Conservation (phyloP, 2,113 vertebrate species). For the Paedocypris sp. region DNA sequence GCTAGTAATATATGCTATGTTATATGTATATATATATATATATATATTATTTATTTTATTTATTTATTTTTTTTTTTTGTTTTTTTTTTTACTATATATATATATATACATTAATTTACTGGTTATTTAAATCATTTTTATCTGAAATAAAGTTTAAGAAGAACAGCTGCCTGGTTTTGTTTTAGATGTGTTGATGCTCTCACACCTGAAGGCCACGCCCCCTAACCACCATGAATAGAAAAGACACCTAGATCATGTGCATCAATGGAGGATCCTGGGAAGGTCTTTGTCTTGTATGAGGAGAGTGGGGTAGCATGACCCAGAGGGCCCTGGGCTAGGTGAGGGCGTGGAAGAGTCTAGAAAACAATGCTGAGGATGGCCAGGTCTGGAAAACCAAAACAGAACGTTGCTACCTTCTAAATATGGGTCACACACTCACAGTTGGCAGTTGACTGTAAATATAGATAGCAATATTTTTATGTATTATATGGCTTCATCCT, state of each 20-base stretch:
- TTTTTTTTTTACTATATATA: too few species aligned
- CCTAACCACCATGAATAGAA: not conserved
- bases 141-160: not conserved
- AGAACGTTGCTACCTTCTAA: not conserved
- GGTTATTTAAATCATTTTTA: not conserved
- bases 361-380: slow-evolving; percentile 3
- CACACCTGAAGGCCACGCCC: not conserved
- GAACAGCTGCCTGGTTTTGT: not conserved
- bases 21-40: too few species aligned
- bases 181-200: not conserved
- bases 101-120: too few species aligned
- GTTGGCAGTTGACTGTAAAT: too few species aligned
- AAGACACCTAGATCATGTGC: not conserved
- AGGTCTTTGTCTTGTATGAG: not conserved
- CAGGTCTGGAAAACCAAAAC: not conserved
- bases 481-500: too few species aligned
- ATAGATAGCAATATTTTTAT: too few species aligned
- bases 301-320: not conserved
- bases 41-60: too few species aligned
- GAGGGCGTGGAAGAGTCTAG: not conserved
- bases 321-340: not conserved
- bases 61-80: too few species aligned
- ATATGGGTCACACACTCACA: too few species aligned
- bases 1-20: too few species aligned
- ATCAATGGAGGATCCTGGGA: not conserved